Percentiles rank a stretch among this genome's conserved stretches.
phyloP scores from a whole-genome alignment of 1,140 invertebrate species.

The Lepidurus arcticus region DNA sequence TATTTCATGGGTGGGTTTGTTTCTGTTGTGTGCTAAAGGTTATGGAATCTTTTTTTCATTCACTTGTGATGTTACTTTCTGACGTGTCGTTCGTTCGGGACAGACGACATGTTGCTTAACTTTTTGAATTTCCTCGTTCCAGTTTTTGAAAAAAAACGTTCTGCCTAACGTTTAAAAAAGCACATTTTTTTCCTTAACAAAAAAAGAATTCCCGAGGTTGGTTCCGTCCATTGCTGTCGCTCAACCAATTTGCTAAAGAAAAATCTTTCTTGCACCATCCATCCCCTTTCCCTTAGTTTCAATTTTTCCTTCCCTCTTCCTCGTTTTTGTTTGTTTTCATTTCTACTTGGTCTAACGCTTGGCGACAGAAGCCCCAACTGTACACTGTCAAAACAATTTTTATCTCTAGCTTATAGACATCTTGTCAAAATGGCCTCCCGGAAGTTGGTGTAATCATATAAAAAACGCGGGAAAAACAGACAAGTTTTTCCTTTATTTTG shows the following conservation, averaged over 20 bases:
- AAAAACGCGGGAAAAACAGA: no score
- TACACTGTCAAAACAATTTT: no score
- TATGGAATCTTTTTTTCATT: not conserved
- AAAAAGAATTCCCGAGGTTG: conserved; percentile 13
- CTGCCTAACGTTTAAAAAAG: not conserved
- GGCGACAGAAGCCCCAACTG: no score
- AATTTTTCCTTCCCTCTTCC: not conserved
- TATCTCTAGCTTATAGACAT: no score
- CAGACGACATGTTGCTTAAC: not conserved
- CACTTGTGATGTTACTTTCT: not conserved
- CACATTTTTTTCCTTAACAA: not conserved
- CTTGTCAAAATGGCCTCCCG: no score
- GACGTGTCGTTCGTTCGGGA: conserved; percentile 13
- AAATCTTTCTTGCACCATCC: not conserved
- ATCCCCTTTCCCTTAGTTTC: not conserved
- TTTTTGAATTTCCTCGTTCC: not conserved
- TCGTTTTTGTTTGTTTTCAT: not conserved
- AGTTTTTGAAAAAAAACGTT: not conserved
- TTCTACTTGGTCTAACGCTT: no score
- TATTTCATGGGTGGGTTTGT: not conserved
- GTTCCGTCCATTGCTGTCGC: conserved; percentile 20
- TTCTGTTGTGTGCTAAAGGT: not conserved
- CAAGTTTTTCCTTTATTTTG: not conserved
- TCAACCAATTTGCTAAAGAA: conserved; percentile 4
- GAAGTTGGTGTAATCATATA: no score